A percentile compares a stretch with the other conserved stretches of the same genome.
Evolutionary conservation across 1,140 invertebrate species (phyloP).

Genomic region (Philotrypesis tridentata): DNA sequence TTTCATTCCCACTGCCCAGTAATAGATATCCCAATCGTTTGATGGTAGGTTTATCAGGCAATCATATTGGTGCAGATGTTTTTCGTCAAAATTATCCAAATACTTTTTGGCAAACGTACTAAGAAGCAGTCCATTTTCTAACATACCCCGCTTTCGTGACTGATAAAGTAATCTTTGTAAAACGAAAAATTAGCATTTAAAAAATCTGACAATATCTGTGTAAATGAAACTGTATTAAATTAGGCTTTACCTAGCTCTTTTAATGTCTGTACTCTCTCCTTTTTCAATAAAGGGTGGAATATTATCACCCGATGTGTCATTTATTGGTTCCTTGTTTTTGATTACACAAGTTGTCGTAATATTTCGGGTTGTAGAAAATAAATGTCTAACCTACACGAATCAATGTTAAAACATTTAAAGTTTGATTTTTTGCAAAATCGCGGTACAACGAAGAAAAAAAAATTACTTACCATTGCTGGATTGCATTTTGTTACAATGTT

Average conservation of each 20-base stretch:
- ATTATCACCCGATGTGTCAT: constrained; percentile 55
- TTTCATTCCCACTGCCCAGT: constrained; percentile 91
- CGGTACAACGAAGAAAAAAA: neutral
- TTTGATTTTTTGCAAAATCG: neutral
- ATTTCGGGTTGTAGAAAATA: constrained; percentile 26
- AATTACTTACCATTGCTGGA: neutral
- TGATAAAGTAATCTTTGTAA: constrained; percentile 89
- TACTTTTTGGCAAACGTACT: constrained; percentile 94
- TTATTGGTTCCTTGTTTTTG: constrained; percentile 47
- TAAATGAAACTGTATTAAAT: constrained; percentile 3
- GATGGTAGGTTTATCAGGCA: constrained; percentile 92
- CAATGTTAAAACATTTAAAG: neutral
- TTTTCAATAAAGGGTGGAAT: constrained; percentile 69
- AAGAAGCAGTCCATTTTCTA: constrained; percentile 95
- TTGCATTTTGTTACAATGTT: neutral
- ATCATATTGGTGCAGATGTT: constrained; percentile 89
- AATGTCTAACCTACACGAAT: constrained; percentile 40
- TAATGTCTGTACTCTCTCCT: constrained; percentile 68
- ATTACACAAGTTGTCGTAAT: constrained; percentile 51
- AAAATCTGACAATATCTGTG: neutral
- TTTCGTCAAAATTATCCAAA: constrained; percentile 81
- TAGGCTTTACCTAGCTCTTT: constrained; percentile 71
- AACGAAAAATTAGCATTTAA: constrained; percentile 61
- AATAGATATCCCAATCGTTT: constrained; percentile 98
- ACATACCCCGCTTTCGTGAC: constrained; percentile 96